A percentile compares a stretch with the other conserved stretches of the same genome.
These are phyloP conservation scores for Vollenhovia emeryi DNA, from an alignment of 1,140 invertebrate genomes.

Conservation along the genomic window DNA sequence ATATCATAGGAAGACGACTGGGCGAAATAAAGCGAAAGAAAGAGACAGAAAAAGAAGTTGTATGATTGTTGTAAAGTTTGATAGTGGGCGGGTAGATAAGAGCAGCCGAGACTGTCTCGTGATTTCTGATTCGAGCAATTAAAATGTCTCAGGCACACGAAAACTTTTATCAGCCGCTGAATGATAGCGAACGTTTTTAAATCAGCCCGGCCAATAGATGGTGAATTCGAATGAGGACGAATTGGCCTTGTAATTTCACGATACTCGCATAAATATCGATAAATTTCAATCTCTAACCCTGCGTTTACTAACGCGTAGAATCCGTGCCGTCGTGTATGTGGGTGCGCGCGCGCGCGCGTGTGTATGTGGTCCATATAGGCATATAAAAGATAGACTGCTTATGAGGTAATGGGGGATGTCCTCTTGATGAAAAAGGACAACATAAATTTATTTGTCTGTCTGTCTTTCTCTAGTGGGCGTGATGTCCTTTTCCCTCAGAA, in stretches of 20 bases:
- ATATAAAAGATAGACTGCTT: no score
- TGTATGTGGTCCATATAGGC: no score
- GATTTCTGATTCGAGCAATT: constrained; percentile 53
- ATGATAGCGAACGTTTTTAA: neutral
- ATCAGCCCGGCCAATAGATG: neutral
- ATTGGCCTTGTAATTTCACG: neutral
- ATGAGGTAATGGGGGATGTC: no score
- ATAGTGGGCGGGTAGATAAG: constrained; percentile 52
- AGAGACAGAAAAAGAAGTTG: constrained; percentile 5
- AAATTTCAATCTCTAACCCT: neutral
- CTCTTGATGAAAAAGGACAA: no score
- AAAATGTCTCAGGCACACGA: constrained; percentile 22
- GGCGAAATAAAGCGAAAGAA: neutral
- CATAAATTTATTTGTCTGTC: no score
- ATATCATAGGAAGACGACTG: neutral
- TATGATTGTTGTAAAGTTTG: constrained; percentile 54
- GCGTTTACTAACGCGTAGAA: neutral
- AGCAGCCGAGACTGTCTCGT: constrained; percentile 26
- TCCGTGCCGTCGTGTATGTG: constrained; percentile 22
- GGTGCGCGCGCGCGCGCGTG: no score
- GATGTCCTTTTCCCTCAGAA: no score
- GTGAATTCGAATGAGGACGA: neutral
- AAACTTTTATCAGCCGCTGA: constrained; percentile 46
- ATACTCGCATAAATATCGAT: neutral
- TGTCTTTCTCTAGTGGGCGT: no score